Evolutionary conservation across 2,797 vertebrate species (phyloP).

Genomic region (Selene dorsalis): DNA sequence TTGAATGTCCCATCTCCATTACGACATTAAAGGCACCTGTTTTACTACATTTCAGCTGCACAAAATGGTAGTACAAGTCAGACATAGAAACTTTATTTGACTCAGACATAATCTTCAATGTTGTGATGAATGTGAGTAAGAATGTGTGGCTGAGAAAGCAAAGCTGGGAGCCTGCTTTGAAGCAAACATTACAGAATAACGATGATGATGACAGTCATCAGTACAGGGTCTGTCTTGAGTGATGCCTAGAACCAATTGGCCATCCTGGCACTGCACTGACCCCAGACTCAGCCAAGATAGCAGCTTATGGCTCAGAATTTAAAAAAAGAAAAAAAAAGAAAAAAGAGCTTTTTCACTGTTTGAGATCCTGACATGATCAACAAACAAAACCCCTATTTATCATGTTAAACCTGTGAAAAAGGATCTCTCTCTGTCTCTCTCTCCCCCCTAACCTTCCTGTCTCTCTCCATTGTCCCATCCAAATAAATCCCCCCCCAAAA

Average conservation of each 20-base stretch:
- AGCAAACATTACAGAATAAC: constrained; percentile 51
- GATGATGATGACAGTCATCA: constrained; percentile 62
- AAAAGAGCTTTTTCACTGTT: constrained; percentile 44
- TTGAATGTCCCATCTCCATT: constrained; percentile 16
- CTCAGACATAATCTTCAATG: constrained; percentile 1
- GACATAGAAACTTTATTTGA: constrained; percentile 11
- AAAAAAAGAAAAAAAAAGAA: constrained; percentile 35
- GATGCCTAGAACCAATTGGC: constrained; percentile 59
- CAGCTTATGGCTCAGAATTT: constrained; percentile 58
- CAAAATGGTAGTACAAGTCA: constrained; percentile 11
- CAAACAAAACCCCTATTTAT: constrained; percentile 29
- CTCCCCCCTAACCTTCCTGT: too few species aligned
- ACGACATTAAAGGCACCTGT: neutral
- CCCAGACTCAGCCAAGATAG: constrained; percentile 59
- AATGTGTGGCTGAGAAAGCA: constrained; percentile 37
- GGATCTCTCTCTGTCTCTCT: too few species aligned
- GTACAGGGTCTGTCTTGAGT: constrained; percentile 54
- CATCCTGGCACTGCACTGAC: constrained; percentile 59
- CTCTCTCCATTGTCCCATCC: too few species aligned
- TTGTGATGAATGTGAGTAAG: neutral
- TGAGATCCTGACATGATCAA: constrained; percentile 9
- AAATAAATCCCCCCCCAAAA: too few species aligned
- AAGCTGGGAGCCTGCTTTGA: constrained; percentile 50
- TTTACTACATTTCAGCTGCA: neutral
- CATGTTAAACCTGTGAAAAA: constrained; percentile 21